Base-by-base conservation (phyloP, 2,113 vertebrate species). In the Zosterops japonicus region DNA sequence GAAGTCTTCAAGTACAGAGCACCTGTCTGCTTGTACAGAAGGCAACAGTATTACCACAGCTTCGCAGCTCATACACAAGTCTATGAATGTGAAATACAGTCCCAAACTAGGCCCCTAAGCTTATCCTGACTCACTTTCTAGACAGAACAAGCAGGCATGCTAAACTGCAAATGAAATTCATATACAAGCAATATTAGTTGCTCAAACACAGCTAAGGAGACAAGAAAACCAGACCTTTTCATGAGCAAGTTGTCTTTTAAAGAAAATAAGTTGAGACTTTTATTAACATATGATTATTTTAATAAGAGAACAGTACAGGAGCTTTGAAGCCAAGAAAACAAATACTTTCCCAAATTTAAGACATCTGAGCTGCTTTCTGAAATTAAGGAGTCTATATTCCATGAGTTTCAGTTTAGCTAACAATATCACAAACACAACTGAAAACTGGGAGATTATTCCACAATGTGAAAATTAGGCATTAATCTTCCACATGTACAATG, bases 381-480 rank as follows among this genome's bases (percentile, higher is more conserved):
- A 86, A 59, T 27, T 33, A 8, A 23, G 11, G 8, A 46, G 3
- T 16, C 36, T 44, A 7, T 61, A 49, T n/a, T 84, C 55, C 46
- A 50, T 1, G 4, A 71, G 24, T 64, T 69, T 46, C 36, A 47
- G 14, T 52, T 64, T 33, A 63, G 22, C 23, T 90, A 82, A 71
- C 31, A 86, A 36, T 12, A 50, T 14, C 3, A 2, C 7, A 83
- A 68, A 7, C 10, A 35, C 6, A 39, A 11, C 13, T 42, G 36
- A 74, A 89, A 87, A 44, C 4, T 50, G 4, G 3, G 13, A 21
- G 4, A 49, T 44, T 80, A 36, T 35, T 60, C 4, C 8, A 42
- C 1, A 1, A 22, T 1, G 0, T 29, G 8, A 39, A 47, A 83
- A 61, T 35, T 9, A 60, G 11, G 21, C 41, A 49, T 41, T n/a